phyloP scores from a whole-genome alignment of 2,888 invertebrate species.

The Yponomeuta plumbellus region DNA sequence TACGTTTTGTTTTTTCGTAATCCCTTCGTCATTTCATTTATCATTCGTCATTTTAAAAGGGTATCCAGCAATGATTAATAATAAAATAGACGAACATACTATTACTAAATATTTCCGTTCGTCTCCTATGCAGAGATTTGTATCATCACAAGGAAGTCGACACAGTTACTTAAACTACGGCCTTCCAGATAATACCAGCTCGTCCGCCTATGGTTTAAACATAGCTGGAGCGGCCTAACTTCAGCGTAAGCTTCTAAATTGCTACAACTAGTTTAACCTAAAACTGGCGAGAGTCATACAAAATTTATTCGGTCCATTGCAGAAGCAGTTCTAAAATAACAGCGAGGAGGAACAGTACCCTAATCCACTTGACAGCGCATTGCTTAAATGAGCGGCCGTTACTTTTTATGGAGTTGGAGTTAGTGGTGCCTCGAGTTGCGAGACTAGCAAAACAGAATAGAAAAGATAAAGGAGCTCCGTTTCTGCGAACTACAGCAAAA shows the following conservation, averaged over 20 bases:
- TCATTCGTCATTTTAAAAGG: no score
- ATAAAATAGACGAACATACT: no score
- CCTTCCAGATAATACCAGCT: background rate
- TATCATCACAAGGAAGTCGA: background rate
- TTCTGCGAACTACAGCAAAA: background rate
- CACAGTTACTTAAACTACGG: background rate
- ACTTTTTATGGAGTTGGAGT: conserved; percentile 49
- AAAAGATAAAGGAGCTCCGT: background rate
- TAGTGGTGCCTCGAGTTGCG: conserved; percentile 31
- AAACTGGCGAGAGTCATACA: conserved; percentile 5
- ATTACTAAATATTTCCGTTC: no score
- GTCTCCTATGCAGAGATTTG: no score
- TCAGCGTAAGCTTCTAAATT: background rate
- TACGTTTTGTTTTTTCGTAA: no score
- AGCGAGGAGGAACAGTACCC: conserved; percentile 21
- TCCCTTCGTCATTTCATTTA: no score
- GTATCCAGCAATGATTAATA: no score
- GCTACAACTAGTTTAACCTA: conserved; percentile 6
- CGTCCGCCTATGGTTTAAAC: background rate
- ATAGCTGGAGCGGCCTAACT: background rate
- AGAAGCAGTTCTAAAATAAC: conserved; percentile 19
- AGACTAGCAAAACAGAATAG: background rate
- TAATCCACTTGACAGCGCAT: conserved; percentile 23
- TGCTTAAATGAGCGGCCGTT: conserved; percentile 42
- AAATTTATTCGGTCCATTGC: conserved; percentile 11